A percentile compares a stretch with the other conserved stretches of the same genome.
Evolutionary conservation across 2,797 vertebrate species (phyloP).

Genomic region (Erethizon dorsatum): DNA sequence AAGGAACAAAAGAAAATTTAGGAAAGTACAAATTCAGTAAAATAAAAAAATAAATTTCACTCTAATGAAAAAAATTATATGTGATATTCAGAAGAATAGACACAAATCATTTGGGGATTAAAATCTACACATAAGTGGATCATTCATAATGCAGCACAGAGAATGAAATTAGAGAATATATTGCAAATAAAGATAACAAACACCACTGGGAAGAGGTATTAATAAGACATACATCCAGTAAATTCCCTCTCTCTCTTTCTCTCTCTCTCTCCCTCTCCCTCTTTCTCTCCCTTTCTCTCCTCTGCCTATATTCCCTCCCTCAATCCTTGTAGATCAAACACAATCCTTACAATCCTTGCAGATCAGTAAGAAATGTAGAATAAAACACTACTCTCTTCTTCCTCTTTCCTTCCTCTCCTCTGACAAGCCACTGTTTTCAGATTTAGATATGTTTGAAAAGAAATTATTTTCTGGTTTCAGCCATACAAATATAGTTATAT

Average conservation of each 20-base stretch:
- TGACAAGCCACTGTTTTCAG: background rate
- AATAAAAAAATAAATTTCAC: background rate
- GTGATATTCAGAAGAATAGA: background rate
- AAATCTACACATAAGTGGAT: background rate
- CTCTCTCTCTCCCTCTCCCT: too few relatives aligned
- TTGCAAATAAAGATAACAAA: background rate
- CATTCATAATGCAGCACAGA: background rate
- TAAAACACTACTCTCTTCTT: background rate
- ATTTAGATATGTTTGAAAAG: conserved; percentile 15
- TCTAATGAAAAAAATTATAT: background rate
- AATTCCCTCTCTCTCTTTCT: background rate
- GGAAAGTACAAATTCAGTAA: background rate
- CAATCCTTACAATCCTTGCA: background rate
- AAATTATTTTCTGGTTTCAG: conserved; percentile 25
- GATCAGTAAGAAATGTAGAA: background rate
- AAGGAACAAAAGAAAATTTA: background rate
- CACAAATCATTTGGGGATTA: too few relatives aligned
- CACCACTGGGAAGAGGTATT: background rate
- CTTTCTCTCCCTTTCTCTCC: background rate
- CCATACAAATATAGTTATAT: background rate
- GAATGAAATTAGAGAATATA: background rate
- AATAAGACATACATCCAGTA: background rate
- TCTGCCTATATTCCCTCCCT: background rate
- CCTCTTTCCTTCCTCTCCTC: background rate
- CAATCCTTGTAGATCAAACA: background rate